Conservation (phyloP, 2,113 vertebrate species). For the Silurus meridionalis region DNA sequence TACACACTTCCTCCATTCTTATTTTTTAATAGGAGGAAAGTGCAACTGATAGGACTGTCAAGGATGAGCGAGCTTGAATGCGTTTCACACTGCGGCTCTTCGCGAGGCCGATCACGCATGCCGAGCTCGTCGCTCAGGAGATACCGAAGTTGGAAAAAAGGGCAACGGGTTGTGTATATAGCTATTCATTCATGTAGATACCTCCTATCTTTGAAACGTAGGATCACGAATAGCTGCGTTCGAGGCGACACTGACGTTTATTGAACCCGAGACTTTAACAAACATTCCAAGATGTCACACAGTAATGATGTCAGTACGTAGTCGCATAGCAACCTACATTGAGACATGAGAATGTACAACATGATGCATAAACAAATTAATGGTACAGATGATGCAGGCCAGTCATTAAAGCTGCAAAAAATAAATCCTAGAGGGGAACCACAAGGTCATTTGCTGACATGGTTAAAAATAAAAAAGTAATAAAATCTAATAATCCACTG, state of each 20-base stretch:
- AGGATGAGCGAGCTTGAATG: conserved; percentile 43
- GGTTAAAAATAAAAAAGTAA: too few species aligned
- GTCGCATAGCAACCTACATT: too few species aligned
- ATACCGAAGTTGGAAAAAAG: conserved; percentile 34
- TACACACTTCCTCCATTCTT: background rate
- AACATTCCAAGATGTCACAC: too few species aligned
- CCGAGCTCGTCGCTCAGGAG: conserved; percentile 9
- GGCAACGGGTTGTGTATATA: background rate
- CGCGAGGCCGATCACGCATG: conserved; percentile 18
- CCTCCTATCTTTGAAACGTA: background rate
- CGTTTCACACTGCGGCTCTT: conserved; percentile 35
- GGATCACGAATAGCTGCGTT: background rate
- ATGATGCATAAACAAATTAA: too few species aligned
- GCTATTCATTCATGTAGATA: background rate
- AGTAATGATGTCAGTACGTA: too few species aligned
- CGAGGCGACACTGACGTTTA: too few species aligned
- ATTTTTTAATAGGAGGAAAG: background rate
- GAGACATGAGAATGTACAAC: too few species aligned
- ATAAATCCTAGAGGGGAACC: background rate
- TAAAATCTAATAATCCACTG: too few species aligned
- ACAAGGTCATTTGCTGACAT: background rate
- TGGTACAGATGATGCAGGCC: too few species aligned
- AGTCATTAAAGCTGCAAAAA: too few species aligned
- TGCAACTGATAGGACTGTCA: conserved; percentile 28
- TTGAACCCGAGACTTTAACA: too few species aligned